Base-by-base conservation (phyloP, 37 sponge, comb jelly and placozoan genomes). In the Dysidea cf. avara region DNA sequence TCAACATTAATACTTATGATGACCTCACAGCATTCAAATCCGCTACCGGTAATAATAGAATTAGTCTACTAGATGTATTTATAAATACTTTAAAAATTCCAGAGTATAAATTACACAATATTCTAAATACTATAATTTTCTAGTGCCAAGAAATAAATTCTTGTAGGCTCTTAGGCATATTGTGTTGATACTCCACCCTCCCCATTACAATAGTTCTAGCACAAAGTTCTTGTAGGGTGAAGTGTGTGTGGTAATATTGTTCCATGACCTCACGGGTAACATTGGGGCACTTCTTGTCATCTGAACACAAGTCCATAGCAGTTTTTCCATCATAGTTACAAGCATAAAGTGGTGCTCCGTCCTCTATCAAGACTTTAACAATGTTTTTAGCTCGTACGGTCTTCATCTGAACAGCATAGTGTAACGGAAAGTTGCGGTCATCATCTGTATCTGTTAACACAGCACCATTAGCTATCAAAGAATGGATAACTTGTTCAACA, bases 341-440 rank as follows among this genome's bases (percentile, higher is more conserved):
- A 0, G 72, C 90, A 66, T 79, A 83, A 9, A 72, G 32, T 17
- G 77, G 90, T 20, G 85, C 85, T 17, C 90, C 90, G 38, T 75
- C 70, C 36, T 84, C 77, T 0, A 84, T 17, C 48, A 90, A 54
- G 6, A 71, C 66, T 47, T 49, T 49, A 0, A 84, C 38, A 47
- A 85, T 81, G 25, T 72, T 26, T 0, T 48, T 29, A 46, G 90
- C 85, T 26, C 61, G 47, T 47, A 67, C 54, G 24, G 80, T 72
- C 57, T 67, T 61, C 39, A 90, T 66, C 53, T 61, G 48, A 17
- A 84, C 90, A 0, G 90, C 90, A 16, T 75, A 49, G 49, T 90
- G 90, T 39, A 90, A 86, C 21, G 90, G 86, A 53, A 84, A 90
- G 59, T 84, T 80, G 2, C 86, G 75, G 0, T 74, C 53, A 12